Conservation (phyloP, 2,888 invertebrate species). For the Helicoverpa assulta region DNA sequence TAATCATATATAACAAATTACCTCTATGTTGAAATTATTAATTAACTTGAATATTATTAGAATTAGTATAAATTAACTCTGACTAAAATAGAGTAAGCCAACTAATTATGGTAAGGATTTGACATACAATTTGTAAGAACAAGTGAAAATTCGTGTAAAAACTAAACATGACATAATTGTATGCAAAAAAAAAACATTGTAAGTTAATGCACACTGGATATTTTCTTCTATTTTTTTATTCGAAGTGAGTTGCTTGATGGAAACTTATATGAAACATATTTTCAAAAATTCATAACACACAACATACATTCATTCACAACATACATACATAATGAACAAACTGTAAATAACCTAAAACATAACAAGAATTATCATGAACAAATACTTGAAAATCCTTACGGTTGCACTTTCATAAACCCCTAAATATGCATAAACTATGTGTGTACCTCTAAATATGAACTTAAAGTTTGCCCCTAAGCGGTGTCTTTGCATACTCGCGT, state of each 20-base stretch:
- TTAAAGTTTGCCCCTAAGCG: conserved; percentile 43
- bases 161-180: no score
- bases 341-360: neutral
- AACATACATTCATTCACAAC: no score
- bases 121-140: neutral
- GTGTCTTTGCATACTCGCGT: conserved; percentile 34
- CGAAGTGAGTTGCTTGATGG: no score
- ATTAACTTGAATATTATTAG: conserved; percentile 11
- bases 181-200: no score
- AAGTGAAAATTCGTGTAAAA: no score
- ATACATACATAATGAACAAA: neutral
- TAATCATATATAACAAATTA: neutral
- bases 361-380: conserved; percentile 1
- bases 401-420: conserved; percentile 30
- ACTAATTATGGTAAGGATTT: neutral
- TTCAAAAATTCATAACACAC: no score
- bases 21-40: neutral
- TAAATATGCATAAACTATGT: conserved; percentile 4
- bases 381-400: conserved; percentile 16
- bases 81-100: conserved; percentile 16
- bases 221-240: no score
- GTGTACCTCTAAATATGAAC: conserved; percentile 43
- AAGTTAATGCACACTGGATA: no score
- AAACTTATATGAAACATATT: no score
- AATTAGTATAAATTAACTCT: conserved; percentile 5